These are phyloP conservation scores for Crossocerus cetratus DNA, from an alignment of 2,888 invertebrate species.

Conservation along the genomic window DNA sequence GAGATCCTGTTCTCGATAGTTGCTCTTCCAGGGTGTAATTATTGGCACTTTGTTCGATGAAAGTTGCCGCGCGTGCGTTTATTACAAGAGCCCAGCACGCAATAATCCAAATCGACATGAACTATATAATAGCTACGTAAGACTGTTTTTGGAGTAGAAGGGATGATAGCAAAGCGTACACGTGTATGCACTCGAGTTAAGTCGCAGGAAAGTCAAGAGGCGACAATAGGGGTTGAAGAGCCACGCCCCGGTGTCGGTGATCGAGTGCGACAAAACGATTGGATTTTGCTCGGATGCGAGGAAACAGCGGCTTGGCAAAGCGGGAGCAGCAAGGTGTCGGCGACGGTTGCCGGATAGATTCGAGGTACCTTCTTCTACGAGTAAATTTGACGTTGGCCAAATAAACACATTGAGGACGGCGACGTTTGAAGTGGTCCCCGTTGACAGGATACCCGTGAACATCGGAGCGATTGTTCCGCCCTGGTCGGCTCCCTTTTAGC, in stretches of 20 bases:
- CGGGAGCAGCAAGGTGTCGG: constrained; percentile 32
- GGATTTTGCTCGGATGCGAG: constrained; percentile 35
- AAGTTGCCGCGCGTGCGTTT: no score
- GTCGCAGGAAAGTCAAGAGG: constrained; percentile 23
- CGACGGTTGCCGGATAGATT: constrained; percentile 31
- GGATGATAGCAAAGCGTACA: neutral
- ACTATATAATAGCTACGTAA: no score
- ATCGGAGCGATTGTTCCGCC: constrained; percentile 52
- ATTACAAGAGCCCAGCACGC: no score
- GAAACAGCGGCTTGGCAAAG: constrained; percentile 31
- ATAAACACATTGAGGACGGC: constrained; percentile 75
- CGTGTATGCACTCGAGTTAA: constrained; percentile 29
- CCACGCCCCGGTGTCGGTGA: constrained; percentile 70
- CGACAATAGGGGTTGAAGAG: constrained; percentile 60
- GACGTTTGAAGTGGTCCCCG: constrained; percentile 73
- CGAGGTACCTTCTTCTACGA: constrained; percentile 52
- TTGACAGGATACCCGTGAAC: constrained; percentile 59
- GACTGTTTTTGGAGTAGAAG: no score
- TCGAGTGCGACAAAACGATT: constrained; percentile 56
- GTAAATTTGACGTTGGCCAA: constrained; percentile 76
- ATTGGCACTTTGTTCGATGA: no score
- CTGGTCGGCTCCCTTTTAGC: constrained; percentile 48
- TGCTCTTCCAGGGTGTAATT: no score
- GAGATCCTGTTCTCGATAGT: no score
- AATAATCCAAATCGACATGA: no score